Conservation (phyloP, 2,888 invertebrate species). For the Eustalomyia histrio region DNA sequence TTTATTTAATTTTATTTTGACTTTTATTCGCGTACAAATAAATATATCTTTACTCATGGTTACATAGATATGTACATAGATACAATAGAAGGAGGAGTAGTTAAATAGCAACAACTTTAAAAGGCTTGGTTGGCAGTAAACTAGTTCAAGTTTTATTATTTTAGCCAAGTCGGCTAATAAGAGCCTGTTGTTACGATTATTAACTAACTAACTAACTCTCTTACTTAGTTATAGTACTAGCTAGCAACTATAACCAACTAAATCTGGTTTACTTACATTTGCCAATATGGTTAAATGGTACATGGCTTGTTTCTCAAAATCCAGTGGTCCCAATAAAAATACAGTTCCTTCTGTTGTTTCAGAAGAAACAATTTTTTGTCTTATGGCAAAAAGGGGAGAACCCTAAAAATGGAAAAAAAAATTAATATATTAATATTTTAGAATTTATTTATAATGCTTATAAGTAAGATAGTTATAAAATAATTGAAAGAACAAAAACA, state of each 20-base stretch:
- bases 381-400: slow-evolving; percentile 87
- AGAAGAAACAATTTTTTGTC: slow-evolving; percentile 87
- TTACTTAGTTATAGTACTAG: too few species aligned
- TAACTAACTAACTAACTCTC: neutral
- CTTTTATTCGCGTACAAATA: too few species aligned
- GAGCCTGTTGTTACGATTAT: neutral
- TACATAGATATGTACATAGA: too few species aligned
- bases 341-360: slow-evolving; percentile 90
- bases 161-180: neutral
- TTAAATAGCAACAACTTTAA: slow-evolving; percentile 20
- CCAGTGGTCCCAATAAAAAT: slow-evolving; percentile 87
- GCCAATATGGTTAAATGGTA: slow-evolving; percentile 92
- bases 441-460: too few species aligned
- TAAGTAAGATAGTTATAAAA: neutral
- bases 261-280: slow-evolving; percentile 84
- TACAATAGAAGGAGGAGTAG: neutral
- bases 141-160: slow-evolving; percentile 30
- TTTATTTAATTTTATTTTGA: too few species aligned
- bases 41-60: neutral
- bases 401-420: slow-evolving; percentile 80
- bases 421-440: neutral
- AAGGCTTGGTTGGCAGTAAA: slow-evolving; percentile 35
- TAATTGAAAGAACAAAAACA: neutral
- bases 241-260: neutral
- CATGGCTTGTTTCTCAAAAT: slow-evolving; percentile 94